A percentile compares a stretch with the other conserved stretches of the same genome.
These are phyloP conservation scores for Paedocypris micromegethes DNA, from an alignment of 2,797 vertebrate species.

Conservation along the genomic window DNA sequence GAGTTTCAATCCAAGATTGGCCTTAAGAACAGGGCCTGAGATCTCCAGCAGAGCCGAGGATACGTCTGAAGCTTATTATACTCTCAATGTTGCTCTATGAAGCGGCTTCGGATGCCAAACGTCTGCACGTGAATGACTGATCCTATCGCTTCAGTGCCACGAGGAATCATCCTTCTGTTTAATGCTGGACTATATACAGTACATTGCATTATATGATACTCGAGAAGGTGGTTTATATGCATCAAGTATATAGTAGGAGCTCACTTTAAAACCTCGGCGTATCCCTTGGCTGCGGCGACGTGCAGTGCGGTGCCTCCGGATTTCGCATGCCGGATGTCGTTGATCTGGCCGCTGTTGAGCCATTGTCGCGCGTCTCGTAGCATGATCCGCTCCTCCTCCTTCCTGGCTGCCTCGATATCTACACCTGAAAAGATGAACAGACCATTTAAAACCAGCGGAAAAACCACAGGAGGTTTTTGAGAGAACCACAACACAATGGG, in stretches of 20 bases:
- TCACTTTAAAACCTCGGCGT: constrained; percentile 99
- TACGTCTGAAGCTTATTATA: background rate
- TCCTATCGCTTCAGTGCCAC: no score
- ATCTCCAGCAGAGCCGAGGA: background rate
- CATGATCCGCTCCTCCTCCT: constrained; percentile 97
- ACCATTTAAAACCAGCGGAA: no score
- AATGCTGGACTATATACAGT: no score
- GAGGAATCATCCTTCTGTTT: no score
- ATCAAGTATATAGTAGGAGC: constrained; percentile 41
- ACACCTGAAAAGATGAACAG: constrained; percentile 68
- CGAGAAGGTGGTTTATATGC: no score
- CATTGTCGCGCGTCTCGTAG: constrained; percentile 93
- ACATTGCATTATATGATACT: no score
- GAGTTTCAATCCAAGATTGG: constrained; percentile 46
- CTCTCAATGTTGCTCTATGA: background rate
- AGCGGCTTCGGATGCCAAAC: no score
- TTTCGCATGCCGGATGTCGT: constrained; percentile 86
- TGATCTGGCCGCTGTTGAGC: constrained; percentile 95
- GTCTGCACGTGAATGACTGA: no score
- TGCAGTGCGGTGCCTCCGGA: constrained; percentile 97
- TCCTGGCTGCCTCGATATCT: constrained; percentile 94
- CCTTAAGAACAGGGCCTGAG: constrained; percentile 28
- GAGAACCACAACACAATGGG: no score
- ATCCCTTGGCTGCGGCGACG: constrained; percentile 95
- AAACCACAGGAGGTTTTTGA: no score